A percentile compares a stretch with the other conserved stretches of the same genome.
phyloP scores from a whole-genome alignment of 2,888 invertebrate species.

The Drymonia ruficornis region DNA sequence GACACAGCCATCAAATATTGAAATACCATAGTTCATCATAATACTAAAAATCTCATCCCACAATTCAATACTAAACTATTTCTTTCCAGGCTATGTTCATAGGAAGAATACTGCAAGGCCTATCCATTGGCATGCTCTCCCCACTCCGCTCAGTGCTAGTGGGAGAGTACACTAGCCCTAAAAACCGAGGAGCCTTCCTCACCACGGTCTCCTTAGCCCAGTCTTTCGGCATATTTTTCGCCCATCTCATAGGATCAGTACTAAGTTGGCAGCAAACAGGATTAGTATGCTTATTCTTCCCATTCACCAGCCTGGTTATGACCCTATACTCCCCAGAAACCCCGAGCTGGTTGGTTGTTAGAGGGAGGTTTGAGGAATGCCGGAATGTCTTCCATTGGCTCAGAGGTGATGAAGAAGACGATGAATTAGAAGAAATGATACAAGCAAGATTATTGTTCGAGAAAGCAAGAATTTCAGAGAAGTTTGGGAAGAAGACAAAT shows the following conservation, averaged over 20 bases:
- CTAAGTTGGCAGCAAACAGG: slow-evolving; percentile 83
- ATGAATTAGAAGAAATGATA: slow-evolving; percentile 65
- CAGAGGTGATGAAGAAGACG: slow-evolving; percentile 74
- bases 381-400: slow-evolving; percentile 81
- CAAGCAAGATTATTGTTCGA: slow-evolving; percentile 44
- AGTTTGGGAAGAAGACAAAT: slow-evolving; percentile 23
- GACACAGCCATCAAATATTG: too few species aligned
- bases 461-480: slow-evolving; percentile 28
- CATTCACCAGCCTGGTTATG: slow-evolving; percentile 69
- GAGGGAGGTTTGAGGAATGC: slow-evolving; percentile 79
- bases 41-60: too few species aligned
- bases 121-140: slow-evolving; percentile 76
- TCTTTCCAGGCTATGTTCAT: slow-evolving; percentile 32
- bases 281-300: slow-evolving; percentile 68
- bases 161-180: slow-evolving; percentile 82
- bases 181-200: slow-evolving; percentile 84
- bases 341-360: slow-evolving; percentile 86
- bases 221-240: slow-evolving; percentile 83
- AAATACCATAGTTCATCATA: too few species aligned
- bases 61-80: too few species aligned
- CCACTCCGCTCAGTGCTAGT: slow-evolving; percentile 76
- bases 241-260: slow-evolving; percentile 85
- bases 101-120: slow-evolving; percentile 55
- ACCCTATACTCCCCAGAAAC: slow-evolving; percentile 82
- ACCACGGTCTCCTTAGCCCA: slow-evolving; percentile 83